Evolutionary conservation across 2,888 invertebrate species (phyloP).

Genomic region (Acleris literana): DNA sequence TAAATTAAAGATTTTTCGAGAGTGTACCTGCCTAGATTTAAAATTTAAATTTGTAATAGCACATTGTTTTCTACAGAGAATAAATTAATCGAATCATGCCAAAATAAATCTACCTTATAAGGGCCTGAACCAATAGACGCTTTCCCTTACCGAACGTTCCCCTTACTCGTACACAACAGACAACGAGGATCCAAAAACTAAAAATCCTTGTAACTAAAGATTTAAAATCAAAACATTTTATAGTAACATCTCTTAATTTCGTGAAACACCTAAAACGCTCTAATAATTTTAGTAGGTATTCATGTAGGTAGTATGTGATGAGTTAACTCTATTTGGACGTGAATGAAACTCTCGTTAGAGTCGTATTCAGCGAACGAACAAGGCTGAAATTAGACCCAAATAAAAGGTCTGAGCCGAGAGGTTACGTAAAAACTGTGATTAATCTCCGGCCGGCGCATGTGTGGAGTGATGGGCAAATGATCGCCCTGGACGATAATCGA

Average conservation of each 20-base stretch:
- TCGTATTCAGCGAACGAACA: slow-evolving; percentile 35
- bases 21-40: no score
- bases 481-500: slow-evolving; percentile 32
- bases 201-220: no score
- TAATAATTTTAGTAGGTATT: slow-evolving; percentile 19
- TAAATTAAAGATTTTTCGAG: no score
- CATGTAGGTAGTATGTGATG: slow-evolving; percentile 18
- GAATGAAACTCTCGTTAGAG: slow-evolving; percentile 35
- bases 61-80: no score
- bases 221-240: background rate
- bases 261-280: background rate
- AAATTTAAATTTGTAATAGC: no score
- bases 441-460: slow-evolving; percentile 33
- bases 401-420: slow-evolving; percentile 31
- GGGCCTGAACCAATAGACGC: no score
- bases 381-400: slow-evolving; percentile 34
- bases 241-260: background rate
- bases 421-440: slow-evolving; percentile 36
- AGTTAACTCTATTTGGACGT: slow-evolving; percentile 25
- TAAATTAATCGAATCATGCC: no score
- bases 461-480: slow-evolving; percentile 36
- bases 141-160: no score
- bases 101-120: no score
- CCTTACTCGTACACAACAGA: no score
- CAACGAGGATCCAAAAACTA: no score